Base-by-base conservation (phyloP, 2,113 vertebrate genomes). In the Amia ocellicauda region DNA sequence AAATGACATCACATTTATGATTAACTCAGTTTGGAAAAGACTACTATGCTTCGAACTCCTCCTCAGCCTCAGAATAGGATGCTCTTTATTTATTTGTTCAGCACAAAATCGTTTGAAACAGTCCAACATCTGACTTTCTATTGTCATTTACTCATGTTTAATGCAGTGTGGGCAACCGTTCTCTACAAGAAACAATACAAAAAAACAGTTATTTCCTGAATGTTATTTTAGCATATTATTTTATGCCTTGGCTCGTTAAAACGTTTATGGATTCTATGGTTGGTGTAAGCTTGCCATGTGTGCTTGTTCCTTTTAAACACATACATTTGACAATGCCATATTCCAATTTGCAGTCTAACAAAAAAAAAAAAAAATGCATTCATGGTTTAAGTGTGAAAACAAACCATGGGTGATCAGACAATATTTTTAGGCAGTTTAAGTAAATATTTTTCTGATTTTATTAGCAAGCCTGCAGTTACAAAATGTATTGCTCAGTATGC, bases 301-400 rank as follows among this genome's bases (percentile, higher is more conserved):
- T 19, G 20, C 14, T 41, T n/a, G 7, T 17, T 19, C 14, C 0
- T 31, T 42, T 43, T 64, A 43, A 52, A 29, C 53, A 2, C 13
- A 11, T 58, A 41, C 53, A 60, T 59, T 65, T 68, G 53, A 69
- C 71, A 71, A 73, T 68, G 68, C 26, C 3, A 22, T 2, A 3
- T 17, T 2, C 70, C 75, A 73, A 78, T 76, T n/a, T 73, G 61
- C 52, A 65, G 65, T 57, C 69, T 49, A 29, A 53, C 69, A 63
- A 57, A 66, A 1, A 42, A 66, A 19, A 68, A 68, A 66, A 36
- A 24, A 40, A 40, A 49, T 17, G 53, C 55, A 63, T 63, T 52
- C 50, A 49, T 28, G 29, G 36, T 26, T 51, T 19, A 54, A 24
- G 29, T 19, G 4, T 40, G 28, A 42, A 50, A 71, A 60, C 62